Percentiles rank a stretch among this genome's conserved stretches.
These are phyloP conservation scores for Condylostylus longicornis DNA, from an alignment of 1,140 invertebrate species.

Conservation along the genomic window DNA sequence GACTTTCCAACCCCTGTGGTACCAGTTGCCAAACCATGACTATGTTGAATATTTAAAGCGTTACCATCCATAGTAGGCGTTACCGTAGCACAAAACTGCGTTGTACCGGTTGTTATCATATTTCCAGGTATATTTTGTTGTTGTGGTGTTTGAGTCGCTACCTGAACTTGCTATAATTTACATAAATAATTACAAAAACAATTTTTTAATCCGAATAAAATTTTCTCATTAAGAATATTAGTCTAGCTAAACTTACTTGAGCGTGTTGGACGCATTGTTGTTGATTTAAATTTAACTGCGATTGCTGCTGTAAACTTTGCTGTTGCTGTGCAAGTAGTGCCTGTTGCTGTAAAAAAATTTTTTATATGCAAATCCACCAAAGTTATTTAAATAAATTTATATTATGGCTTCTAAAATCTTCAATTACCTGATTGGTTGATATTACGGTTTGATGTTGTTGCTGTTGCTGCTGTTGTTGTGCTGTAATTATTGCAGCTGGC, in stretches of 20 bases:
- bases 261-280: conserved; percentile 26
- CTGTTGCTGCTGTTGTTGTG: conserved; percentile 13
- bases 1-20: conserved; percentile 29
- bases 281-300: conserved; percentile 19
- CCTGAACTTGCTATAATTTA: conserved; percentile 38
- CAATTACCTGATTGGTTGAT: conserved; percentile 25
- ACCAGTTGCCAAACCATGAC: neutral
- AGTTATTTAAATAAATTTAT: no score
- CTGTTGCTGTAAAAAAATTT: conserved; percentile 29
- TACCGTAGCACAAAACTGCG: neutral
- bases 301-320: conserved; percentile 31
- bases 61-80: neutral
- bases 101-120: neutral
- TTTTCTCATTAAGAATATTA: neutral
- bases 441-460: conserved; percentile 12
- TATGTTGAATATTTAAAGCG: neutral
- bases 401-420: no score
- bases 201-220: neutral
- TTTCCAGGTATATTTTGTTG: conserved; percentile 12
- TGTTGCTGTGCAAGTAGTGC: conserved; percentile 20
- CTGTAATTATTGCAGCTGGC: conserved; percentile 11
- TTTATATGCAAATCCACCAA: no score
- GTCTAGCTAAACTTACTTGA: conserved; percentile 12
- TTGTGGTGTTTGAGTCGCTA: conserved; percentile 35
- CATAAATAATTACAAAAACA: neutral